These are phyloP conservation scores for Cheilosia pagana DNA, from an alignment of 2,888 invertebrate species.

Conservation along the genomic window DNA sequence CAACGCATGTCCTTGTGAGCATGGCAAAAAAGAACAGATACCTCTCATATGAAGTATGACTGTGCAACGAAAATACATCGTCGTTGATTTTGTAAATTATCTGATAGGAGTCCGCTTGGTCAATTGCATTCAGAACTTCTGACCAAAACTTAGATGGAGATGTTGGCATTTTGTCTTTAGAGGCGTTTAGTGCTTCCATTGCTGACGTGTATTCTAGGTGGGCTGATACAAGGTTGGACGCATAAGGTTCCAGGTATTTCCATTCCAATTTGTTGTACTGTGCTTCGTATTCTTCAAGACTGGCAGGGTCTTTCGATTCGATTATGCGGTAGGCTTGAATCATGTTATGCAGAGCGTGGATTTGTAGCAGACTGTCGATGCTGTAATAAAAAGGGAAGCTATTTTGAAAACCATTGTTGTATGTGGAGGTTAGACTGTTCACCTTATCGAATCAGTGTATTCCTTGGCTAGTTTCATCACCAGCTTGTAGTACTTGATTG, in stretches of 20 bases:
- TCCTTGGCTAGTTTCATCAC: slow-evolving; percentile 85
- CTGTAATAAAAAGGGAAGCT: slow-evolving; percentile 70
- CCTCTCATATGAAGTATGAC: slow-evolving; percentile 35
- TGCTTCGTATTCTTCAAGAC: slow-evolving; percentile 67
- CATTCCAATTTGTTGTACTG: slow-evolving; percentile 85
- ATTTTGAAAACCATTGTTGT: neutral
- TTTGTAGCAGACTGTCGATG: slow-evolving; percentile 87
- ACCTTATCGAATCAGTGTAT: slow-evolving; percentile 79
- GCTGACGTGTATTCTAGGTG: slow-evolving; percentile 48
- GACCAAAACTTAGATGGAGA: slow-evolving; percentile 26
- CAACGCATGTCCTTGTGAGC: neutral
- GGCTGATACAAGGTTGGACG: slow-evolving; percentile 76
- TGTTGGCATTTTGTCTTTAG: slow-evolving; percentile 38
- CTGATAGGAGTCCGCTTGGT: slow-evolving; percentile 54
- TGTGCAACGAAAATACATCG: slow-evolving; percentile 74
- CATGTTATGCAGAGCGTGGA: slow-evolving; percentile 88
- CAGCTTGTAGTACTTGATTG: slow-evolving; percentile 86
- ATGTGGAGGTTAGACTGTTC: slow-evolving; percentile 35
- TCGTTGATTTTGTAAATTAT: slow-evolving; percentile 79
- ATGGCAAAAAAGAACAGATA: neutral
- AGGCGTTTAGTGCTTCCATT: slow-evolving; percentile 4
- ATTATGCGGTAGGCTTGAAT: slow-evolving; percentile 83
- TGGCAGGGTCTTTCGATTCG: neutral
- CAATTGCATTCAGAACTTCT: slow-evolving; percentile 58
- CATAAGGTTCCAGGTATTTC: slow-evolving; percentile 84